phyloP scores from a whole-genome alignment of 2,113 vertebrate genomes.

The Nothoprocta perdicaria region DNA sequence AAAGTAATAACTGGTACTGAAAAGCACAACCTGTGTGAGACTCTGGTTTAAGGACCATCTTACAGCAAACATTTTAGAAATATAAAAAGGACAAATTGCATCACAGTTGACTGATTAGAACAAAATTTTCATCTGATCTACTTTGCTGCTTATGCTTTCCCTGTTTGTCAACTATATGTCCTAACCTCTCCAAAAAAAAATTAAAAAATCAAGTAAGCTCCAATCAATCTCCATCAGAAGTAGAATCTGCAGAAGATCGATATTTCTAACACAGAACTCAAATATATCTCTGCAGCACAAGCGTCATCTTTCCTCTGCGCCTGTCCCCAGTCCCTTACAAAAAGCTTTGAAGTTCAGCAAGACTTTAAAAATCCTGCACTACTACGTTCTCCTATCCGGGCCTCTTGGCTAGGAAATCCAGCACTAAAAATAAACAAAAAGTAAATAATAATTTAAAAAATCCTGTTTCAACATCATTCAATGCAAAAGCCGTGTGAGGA shows the following conservation, averaged over 20 bases:
- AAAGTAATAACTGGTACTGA: not conserved
- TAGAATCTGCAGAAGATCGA: not conserved
- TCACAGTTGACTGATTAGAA: not conserved
- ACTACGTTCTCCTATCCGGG: not conserved
- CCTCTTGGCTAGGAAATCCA: not conserved
- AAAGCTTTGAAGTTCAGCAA: not conserved
- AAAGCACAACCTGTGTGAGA: not conserved
- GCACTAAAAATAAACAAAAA: not conserved
- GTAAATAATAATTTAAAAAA: not conserved
- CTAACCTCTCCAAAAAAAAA: not conserved
- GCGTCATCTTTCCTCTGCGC: not conserved
- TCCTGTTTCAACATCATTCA: not conserved
- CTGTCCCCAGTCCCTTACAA: not conserved
- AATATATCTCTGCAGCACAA: not conserved
- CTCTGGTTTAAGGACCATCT: not conserved
- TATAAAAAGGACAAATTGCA: not conserved
- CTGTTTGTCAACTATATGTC: not conserved
- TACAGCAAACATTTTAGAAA: not conserved
- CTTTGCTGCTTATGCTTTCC: not conserved
- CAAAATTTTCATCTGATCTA: not conserved
- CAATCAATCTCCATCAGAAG: not conserved
- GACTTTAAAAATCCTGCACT: not conserved
- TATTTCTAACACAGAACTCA: not conserved
- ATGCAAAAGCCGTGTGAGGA: rapidly evolving
- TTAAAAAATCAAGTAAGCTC: not conserved